Evolutionary conservation across 23 tunicate species (phyloP).

Genomic region (Ascidia mentula): DNA sequence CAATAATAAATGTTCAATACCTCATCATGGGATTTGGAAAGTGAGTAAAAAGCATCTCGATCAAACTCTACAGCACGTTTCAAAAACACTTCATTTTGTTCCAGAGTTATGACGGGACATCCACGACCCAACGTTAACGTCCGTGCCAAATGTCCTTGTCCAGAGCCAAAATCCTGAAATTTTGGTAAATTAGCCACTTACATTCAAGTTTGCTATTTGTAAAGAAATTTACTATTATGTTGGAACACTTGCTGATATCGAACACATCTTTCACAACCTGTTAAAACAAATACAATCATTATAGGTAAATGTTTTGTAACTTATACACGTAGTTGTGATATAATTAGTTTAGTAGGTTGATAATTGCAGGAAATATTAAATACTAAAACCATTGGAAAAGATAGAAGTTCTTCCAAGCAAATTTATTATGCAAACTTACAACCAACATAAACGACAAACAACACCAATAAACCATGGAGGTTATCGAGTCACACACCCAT

Average conservation of each 20-base stretch:
- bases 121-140: slow-evolving; percentile 34
- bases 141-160: slow-evolving; percentile 89
- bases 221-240: slow-evolving; percentile 34
- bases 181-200: too few relatives aligned
- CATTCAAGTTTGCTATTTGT: too few relatives aligned
- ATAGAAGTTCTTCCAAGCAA: too few relatives aligned
- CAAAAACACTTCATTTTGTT: slow-evolving; percentile 20
- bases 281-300: neutral
- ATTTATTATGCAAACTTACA: too few relatives aligned
- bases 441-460: too few relatives aligned
- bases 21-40: neutral
- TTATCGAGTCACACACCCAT: too few relatives aligned
- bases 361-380: too few relatives aligned
- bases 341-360: too few relatives aligned
- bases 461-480: too few relatives aligned
- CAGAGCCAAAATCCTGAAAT: slow-evolving; percentile 89
- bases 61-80: slow-evolving; percentile 50
- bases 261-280: slow-evolving; percentile 24
- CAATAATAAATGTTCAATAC: too few relatives aligned
- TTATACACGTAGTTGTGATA: neutral
- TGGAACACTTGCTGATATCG: neutral
- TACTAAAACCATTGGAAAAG: too few relatives aligned
- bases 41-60: neutral
- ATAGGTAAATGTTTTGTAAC: neutral
- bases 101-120: slow-evolving; percentile 52